Percentiles rank a stretch among this genome's conserved stretches.
phyloP scores from a whole-genome alignment of 2,113 vertebrate genomes.

The Campylomormyrus tamandua region DNA sequence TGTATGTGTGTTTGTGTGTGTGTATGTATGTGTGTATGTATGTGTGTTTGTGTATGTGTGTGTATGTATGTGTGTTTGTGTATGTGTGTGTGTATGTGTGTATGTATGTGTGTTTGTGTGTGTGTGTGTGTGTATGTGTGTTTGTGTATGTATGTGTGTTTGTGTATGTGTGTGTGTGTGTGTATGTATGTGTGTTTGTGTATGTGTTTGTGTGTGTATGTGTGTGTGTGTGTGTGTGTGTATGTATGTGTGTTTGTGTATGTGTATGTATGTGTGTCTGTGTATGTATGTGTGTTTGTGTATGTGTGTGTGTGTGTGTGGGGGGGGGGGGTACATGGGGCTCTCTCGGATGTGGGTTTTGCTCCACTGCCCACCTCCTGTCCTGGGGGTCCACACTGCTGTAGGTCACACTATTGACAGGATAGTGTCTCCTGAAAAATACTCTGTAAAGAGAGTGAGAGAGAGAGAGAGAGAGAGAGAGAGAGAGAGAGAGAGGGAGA shows the following conservation, averaged over 20 bases:
- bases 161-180: too few species aligned
- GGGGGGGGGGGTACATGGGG: neutral
- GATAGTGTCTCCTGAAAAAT: conserved; percentile 86
- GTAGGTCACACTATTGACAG: conserved; percentile 78
- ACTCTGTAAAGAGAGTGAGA: conserved; percentile 52
- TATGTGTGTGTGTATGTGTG: neutral
- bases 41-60: neutral
- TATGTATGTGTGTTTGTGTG: neutral
- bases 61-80: neutral
- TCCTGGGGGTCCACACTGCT: conserved; percentile 81
- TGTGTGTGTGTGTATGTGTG: too few species aligned
- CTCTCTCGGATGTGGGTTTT: neutral
- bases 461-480: neutral
- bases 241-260: too few species aligned
- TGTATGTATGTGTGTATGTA: neutral
- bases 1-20: too few species aligned
- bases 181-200: too few species aligned
- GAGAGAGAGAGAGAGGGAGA: neutral
- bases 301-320: neutral
- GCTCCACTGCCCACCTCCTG: conserved; percentile 61
- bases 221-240: neutral
- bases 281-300: neutral
- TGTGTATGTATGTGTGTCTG: neutral
- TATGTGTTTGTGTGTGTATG: neutral
- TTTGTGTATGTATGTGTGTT: too few species aligned